phyloP scores from a whole-genome alignment of 37 sponge, comb jelly and placozoan species.

The Beroe ovata region DNA sequence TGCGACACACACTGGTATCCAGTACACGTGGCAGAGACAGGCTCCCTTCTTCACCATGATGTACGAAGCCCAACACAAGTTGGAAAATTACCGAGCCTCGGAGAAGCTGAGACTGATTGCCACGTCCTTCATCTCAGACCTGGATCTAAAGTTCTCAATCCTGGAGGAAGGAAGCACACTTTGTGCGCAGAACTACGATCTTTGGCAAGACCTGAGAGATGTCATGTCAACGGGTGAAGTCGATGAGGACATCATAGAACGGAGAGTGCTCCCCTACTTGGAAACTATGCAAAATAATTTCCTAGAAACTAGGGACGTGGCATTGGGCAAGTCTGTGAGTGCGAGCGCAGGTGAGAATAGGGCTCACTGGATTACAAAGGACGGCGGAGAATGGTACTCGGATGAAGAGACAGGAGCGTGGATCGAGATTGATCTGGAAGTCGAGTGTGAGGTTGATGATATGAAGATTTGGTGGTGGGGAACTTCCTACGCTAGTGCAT shows the following conservation, averaged over 20 bases:
- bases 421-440: neutral
- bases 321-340: neutral
- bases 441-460: neutral
- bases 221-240: neutral
- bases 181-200: slow-evolving; percentile 21
- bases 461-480: neutral
- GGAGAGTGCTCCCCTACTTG: neutral
- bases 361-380: neutral
- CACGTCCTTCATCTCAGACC: neutral
- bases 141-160: neutral
- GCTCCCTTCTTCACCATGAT: slow-evolving; percentile 11
- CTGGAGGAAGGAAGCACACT: slow-evolving; percentile 4
- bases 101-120: neutral
- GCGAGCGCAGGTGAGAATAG: neutral
- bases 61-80: neutral
- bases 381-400: neutral
- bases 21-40: neutral
- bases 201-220: slow-evolving; percentile 3
- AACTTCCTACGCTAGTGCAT: neutral
- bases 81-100: neutral
- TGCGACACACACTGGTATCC: neutral
- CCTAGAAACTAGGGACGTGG: slow-evolving; percentile 17
- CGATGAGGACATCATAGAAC: neutral
- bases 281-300: neutral
- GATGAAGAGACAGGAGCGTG: neutral